Evolutionary conservation across 2,113 vertebrate genomes (phyloP).

Genomic region (Phodopus roborovskii): DNA sequence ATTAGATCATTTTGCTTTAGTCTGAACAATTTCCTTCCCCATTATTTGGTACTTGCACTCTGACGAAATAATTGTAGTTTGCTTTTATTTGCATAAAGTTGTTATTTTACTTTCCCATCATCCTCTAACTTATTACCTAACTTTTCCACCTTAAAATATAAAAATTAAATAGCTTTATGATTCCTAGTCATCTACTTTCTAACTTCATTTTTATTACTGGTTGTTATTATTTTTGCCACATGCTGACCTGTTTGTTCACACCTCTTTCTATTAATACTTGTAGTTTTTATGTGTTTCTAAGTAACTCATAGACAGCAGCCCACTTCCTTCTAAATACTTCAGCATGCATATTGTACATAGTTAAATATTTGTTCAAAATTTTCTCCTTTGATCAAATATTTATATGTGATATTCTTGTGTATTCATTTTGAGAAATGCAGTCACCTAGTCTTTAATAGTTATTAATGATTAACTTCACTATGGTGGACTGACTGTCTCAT

Average conservation of each 20-base stretch:
- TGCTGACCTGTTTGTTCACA: background rate
- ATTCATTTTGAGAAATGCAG: constrained; percentile 24
- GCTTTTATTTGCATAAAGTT: constrained; percentile 20
- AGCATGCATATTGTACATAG: background rate
- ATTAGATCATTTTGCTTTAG: background rate
- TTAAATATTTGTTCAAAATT: constrained; percentile 34
- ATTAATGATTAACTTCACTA: constrained; percentile 31
- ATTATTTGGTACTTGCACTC: background rate
- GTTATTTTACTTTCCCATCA: background rate
- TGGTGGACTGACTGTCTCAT: background rate
- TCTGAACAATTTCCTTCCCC: background rate
- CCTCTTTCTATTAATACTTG: background rate
- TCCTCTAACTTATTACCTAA: background rate
- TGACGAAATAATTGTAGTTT: background rate
- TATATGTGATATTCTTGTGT: constrained; percentile 32
- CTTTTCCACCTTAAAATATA: background rate
- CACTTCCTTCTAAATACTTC: background rate
- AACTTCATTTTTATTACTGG: background rate
- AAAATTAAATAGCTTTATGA: constrained; percentile 17
- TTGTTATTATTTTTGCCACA: background rate
- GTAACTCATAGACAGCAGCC: background rate
- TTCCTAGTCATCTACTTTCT: background rate
- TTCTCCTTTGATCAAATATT: constrained; percentile 36
- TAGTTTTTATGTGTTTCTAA: constrained; percentile 16
- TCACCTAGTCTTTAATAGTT: background rate